Evolutionary conservation across 2,113 vertebrate species (phyloP).

Genomic region (Podarcis raffonei): DNA sequence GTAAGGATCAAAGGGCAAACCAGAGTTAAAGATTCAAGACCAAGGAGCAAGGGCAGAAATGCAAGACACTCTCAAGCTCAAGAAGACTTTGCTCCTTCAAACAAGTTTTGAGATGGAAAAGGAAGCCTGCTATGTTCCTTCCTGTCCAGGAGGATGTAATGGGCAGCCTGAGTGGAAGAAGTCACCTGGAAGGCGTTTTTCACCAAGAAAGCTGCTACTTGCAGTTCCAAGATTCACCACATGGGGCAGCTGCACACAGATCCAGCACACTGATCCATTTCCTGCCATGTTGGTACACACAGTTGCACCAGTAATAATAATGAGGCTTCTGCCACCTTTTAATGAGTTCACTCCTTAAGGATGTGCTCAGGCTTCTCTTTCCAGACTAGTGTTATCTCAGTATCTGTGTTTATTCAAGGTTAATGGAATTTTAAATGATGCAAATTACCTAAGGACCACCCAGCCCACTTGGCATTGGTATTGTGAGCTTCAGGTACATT

Average conservation of each 20-base stretch:
- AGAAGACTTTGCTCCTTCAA: neutral
- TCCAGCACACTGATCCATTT: neutral
- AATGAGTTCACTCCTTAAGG: slow-evolving; percentile 4
- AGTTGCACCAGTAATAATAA: neutral
- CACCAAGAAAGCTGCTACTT: neutral
- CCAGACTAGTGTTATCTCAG: neutral
- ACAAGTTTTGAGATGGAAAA: neutral
- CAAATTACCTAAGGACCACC: slow-evolving; percentile 22
- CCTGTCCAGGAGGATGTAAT: neutral
- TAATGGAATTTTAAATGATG: slow-evolving; percentile 21
- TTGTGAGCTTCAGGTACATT: slow-evolving; percentile 22
- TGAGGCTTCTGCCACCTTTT: neutral
- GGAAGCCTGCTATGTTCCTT: neutral
- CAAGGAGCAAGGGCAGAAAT: no score
- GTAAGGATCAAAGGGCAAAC: no score
- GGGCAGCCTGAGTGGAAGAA: neutral
- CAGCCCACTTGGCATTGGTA: neutral
- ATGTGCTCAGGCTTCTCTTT: neutral
- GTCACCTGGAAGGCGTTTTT: neutral
- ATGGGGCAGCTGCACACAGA: neutral
- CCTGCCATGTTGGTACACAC: neutral
- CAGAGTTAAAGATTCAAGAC: no score
- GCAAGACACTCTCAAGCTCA: neutral
- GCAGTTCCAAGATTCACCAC: neutral
- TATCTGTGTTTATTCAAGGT: slow-evolving; percentile 3